phyloP scores from a whole-genome alignment of 2,888 invertebrate species.

The Ptychoptera albimana region DNA sequence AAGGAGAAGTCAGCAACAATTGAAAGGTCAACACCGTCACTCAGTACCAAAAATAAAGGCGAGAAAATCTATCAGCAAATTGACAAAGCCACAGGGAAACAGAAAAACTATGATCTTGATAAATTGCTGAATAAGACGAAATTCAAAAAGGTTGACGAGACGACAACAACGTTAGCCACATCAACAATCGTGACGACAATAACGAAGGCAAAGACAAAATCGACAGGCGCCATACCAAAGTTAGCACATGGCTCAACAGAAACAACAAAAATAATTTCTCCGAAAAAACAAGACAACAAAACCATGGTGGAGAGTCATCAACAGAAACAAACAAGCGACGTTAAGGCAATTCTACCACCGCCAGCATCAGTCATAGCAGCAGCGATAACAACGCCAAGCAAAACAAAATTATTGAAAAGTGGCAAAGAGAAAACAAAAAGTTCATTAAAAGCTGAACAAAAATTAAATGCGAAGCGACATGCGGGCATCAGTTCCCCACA shows the following conservation, averaged over 20 bases:
- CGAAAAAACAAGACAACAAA: conserved; percentile 4
- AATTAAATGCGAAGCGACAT: no score
- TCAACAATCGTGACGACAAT: neutral
- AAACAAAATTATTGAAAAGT: neutral
- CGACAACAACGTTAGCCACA: conserved; percentile 2
- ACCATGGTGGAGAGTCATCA: neutral
- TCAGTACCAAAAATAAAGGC: no score
- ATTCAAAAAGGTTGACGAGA: neutral
- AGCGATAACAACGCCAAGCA: neutral
- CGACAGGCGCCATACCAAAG: conserved; percentile 26
- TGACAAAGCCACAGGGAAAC: no score
- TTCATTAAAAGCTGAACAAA: neutral
- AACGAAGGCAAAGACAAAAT: neutral
- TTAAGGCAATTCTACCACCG: neutral
- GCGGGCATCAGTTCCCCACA: no score
- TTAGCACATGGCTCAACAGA: conserved; percentile 6
- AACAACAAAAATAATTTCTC: conserved; percentile 7
- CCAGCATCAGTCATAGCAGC: conserved; percentile 1
- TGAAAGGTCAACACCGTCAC: no score
- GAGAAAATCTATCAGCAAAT: no score
- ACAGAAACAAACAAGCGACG: neutral
- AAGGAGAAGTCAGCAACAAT: no score
- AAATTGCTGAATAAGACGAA: neutral
- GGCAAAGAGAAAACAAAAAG: neutral
- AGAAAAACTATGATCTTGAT: neutral